Percentiles rank a stretch among this genome's conserved stretches.
Conservation (phyloP, 2,797 vertebrate genomes). For the Sebastiscus tertius region DNA sequence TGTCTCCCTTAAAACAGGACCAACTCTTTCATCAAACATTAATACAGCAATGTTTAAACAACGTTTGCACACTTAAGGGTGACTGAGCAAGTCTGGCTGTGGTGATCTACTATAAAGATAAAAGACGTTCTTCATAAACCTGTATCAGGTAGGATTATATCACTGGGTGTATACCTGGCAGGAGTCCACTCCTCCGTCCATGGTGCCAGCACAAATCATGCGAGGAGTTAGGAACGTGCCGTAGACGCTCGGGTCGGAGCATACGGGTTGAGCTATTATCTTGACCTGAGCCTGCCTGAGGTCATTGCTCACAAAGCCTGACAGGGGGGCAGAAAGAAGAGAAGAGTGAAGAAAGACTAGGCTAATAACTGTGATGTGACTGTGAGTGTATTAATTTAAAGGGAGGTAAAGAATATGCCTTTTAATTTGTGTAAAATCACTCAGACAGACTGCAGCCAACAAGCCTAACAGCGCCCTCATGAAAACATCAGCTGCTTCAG, state of each 20-base stretch:
- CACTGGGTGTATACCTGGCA: conserved; percentile 80
- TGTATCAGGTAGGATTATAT: not conserved
- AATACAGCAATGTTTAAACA: not conserved
- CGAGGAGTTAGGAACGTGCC: conserved; percentile 75
- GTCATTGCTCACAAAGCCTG: conserved; percentile 71
- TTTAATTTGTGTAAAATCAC: not conserved
- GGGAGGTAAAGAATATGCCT: not conserved
- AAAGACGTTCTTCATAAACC: not conserved
- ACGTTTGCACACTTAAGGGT: not conserved
- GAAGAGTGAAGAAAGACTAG: not conserved
- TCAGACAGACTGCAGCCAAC: not conserved
- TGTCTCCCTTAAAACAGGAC: conserved; percentile 77
- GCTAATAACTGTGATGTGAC: not conserved
- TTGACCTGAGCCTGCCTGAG: conserved; percentile 80
- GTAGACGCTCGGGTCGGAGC: conserved; percentile 71
- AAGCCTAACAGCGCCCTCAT: too few relatives aligned
- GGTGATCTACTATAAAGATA: not conserved
- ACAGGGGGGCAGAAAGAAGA: not conserved
- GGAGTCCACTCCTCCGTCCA: conserved; percentile 82
- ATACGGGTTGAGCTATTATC: conserved; percentile 75
- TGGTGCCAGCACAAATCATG: conserved; percentile 85
- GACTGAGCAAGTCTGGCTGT: not conserved
- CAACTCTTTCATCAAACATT: not conserved
- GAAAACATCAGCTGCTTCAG: not conserved
- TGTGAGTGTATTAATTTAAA: not conserved